Base-by-base conservation (phyloP, 1,140 invertebrate genomes). In the Drosophila azteca region DNA sequence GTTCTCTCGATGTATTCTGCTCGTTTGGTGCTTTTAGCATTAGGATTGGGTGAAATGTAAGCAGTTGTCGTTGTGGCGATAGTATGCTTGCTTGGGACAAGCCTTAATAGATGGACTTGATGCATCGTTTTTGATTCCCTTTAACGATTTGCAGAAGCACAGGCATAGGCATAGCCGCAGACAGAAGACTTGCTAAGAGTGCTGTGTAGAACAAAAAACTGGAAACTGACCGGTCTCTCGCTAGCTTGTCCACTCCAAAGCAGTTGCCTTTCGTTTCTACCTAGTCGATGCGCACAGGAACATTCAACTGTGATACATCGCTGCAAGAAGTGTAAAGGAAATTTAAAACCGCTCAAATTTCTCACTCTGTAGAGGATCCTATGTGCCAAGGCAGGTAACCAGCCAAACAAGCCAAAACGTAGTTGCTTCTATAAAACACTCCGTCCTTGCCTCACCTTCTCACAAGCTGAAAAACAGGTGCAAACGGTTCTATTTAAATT, bases 81-180 rank as follows among this genome's bases (percentile, higher is more conserved):
- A 46, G 41, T 58, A 65, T 44, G 60, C 29, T 41, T 62, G 60
- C 59, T 54, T 59, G 43, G 50, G 35, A 66, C 46, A 53, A 49
- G 62, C 62, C 66, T 77, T 73, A 61, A 50, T 84, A 77, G 83
- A 87, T 88, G 83, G 76, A 88, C 81, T 85, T 87, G 83, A 88
- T 88, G 83, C 81, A 88, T 88, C 83, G 83, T 88, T 84, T 57
- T 88, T 75, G 83, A 77, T 88, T 84, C 79, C 83, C 83, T 83
- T 88, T 83, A 88, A 88, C 83, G 83, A 88, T 88, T 85, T 82
- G 64, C 70, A 68, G 50, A 69, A 67, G 60, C 66, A 59, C 57
- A 24, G 52, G 39, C 48, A 63, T 17, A 24, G 52, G 39, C 48
- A 63, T 17, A 59, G 58, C 60, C 46, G 54, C 43, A 54, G 66